A percentile compares a stretch with the other conserved stretches of the same genome.
Conservation (phyloP, 1,140 invertebrate species). For the Calephelis nemesis region DNA sequence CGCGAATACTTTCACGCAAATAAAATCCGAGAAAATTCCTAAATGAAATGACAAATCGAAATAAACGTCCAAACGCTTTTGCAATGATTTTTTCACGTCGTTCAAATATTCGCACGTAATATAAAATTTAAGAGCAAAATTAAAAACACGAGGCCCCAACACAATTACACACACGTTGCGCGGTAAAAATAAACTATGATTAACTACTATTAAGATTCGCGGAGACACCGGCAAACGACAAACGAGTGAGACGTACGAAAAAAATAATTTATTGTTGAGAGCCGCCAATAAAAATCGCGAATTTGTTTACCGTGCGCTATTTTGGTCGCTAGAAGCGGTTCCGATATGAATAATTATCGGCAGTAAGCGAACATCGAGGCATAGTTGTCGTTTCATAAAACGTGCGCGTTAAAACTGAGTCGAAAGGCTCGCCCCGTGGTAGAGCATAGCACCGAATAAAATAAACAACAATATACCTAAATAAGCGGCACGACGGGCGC, state of each 20-base stretch:
- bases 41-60: not conserved
- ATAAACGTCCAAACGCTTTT: not conserved
- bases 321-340: conserved; percentile 62
- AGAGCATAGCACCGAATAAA: conserved; percentile 79
- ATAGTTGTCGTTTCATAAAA: conserved; percentile 79
- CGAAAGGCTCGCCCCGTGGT: conserved; percentile 77
- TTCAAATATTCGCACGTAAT: not conserved
- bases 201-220: conserved; percentile 75
- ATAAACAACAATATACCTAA: conserved; percentile 81
- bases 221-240: conserved; percentile 62
- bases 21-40: conserved; percentile 10
- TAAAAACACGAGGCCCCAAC: conserved; percentile 65
- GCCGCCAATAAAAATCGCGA: conserved; percentile 60
- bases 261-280: conserved; percentile 49
- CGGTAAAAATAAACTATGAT: conserved; percentile 79
- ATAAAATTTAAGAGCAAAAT: conserved; percentile 32
- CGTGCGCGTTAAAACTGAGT: conserved; percentile 79
- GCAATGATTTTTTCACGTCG: conserved; percentile 10
- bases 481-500: conserved; percentile 75
- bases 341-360: conserved; percentile 74
- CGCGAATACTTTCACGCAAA: conserved; percentile 25
- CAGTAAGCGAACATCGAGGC: conserved; percentile 70
- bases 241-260: conserved; percentile 50
- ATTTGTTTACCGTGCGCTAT: conserved; percentile 67
- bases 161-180: conserved; percentile 75